Evolutionary conservation across 2,113 vertebrate genomes (phyloP), one percentile per base, ranked within the genome.

Genomic region (Carassius gibelio): DNA sequence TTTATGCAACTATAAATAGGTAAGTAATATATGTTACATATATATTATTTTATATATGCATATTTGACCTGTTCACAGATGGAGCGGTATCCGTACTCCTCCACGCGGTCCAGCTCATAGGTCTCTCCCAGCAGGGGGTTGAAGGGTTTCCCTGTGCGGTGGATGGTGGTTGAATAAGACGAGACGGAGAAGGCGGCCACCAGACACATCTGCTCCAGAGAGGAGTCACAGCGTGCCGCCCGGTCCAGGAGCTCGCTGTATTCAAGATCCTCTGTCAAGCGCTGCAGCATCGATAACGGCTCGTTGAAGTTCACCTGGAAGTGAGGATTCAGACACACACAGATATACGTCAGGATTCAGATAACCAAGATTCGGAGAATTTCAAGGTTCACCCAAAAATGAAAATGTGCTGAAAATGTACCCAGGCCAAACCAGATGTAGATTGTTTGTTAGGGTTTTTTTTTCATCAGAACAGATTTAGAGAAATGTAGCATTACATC

Each of bases 241-340:
- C 96, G 94, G 87, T 99, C 96, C 90, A 99, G 93, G 0, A 99
- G 95, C 84, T 99, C 96, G 4, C 96, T 97, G 94, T 99, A 99
- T 82, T 99, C 97, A 88, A 99, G 94, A 91, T 99, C 97, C 91
- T 99, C 97, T 0, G 96, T 97, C 85, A 99, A 95, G 13, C 96
- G 94, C 92, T 99, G 97, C 85, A 99, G 95, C 48, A 97, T 98
- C 81, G 97, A 99, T 69, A 99, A 85, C 0, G 97, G 97, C 88
- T 99, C 97, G 0, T 98, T 99, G 30, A 99, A 94, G 89, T 94
- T 94, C 10, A 94, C 93, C 94, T 94, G 87, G 14, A n/a, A 57
- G 30, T 21, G 48, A 11, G 23, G n/a, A 64, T 50, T 30, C 15
- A 81, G 10, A 50, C 72, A 1, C 2, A 68, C 3, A 17, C 66